phyloP scores from a whole-genome alignment of 2,888 invertebrate genomes.

The Junonia oenone region DNA sequence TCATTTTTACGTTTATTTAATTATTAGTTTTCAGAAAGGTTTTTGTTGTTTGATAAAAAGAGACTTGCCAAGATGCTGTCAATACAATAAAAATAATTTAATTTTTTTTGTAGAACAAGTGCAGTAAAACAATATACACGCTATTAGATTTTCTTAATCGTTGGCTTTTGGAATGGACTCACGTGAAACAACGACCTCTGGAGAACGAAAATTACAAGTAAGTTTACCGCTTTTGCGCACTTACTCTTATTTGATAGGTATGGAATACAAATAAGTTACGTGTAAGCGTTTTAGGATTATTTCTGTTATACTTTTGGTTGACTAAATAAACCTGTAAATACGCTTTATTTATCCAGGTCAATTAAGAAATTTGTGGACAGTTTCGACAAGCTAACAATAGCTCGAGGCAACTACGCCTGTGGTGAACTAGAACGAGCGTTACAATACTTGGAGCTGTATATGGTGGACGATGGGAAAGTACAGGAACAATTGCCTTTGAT shows the following conservation, averaged over 20 bases:
- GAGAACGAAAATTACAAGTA: slow-evolving; percentile 70
- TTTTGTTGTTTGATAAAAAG: no score
- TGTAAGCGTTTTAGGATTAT: no score
- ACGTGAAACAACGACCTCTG: slow-evolving; percentile 56
- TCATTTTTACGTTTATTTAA: neutral
- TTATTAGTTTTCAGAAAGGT: no score
- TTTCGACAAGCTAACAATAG: slow-evolving; percentile 84
- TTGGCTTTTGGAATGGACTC: slow-evolving; percentile 84
- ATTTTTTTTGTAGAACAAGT: slow-evolving; percentile 68
- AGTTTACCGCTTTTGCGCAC: slow-evolving; percentile 23
- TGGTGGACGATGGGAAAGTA: slow-evolving; percentile 78
- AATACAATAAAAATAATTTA: no score
- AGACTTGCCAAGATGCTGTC: no score
- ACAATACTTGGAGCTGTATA: slow-evolving; percentile 86
- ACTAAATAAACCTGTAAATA: no score
- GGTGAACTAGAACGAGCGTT: slow-evolving; percentile 87
- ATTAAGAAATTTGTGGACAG: slow-evolving; percentile 59
- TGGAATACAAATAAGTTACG: no score
- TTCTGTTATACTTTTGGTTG: no score
- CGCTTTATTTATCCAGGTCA: slow-evolving; percentile 47
- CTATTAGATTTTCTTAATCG: slow-evolving; percentile 87
- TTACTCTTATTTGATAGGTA: no score
- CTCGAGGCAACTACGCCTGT: slow-evolving; percentile 86
- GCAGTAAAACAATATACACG: slow-evolving; percentile 85
- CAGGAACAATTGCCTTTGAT: slow-evolving; percentile 82